phyloP scores from a whole-genome alignment of 2,797 vertebrate genomes.

The Austrolebias charrua region DNA sequence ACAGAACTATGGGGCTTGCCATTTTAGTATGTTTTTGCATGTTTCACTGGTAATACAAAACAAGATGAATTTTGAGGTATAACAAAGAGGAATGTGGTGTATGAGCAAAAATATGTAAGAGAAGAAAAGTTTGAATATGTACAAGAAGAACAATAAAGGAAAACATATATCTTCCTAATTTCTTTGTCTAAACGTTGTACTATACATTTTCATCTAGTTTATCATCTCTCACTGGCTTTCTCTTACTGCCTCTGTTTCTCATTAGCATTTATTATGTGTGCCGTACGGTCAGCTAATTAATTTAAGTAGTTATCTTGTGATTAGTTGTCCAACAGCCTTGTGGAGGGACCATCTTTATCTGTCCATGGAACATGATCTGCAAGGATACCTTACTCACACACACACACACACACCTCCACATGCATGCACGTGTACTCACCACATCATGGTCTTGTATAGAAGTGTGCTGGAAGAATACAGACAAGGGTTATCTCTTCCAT shows the following conservation, averaged over 20 bases:
- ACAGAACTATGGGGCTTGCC: slow-evolving; percentile 16
- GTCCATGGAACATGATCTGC: slow-evolving; percentile 51
- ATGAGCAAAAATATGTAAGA: neutral
- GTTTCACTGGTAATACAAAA: neutral
- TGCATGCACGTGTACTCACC: neutral
- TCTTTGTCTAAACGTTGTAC: slow-evolving; percentile 18
- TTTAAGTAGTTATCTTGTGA: slow-evolving; percentile 65
- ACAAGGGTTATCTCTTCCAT: neutral
- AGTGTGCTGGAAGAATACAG: neutral
- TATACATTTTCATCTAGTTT: slow-evolving; percentile 9
- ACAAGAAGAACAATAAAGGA: neutral
- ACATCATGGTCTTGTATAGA: no score
- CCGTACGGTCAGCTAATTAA: slow-evolving; percentile 54
- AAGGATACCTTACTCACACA: slow-evolving; percentile 42
- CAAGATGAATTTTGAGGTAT: neutral
- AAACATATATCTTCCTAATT: slow-evolving; percentile 9
- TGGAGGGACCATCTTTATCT: slow-evolving; percentile 54
- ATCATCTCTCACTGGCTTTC: slow-evolving; percentile 2
- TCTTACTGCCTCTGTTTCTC: slow-evolving; percentile 22
- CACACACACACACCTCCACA: neutral
- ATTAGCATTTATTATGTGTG: slow-evolving; percentile 60
- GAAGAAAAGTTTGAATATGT: neutral
- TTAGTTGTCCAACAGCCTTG: slow-evolving; percentile 48
- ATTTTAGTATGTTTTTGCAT: slow-evolving; percentile 29
- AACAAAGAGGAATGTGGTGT: neutral